These are phyloP conservation scores for Rostratula benghalensis DNA, from an alignment of 2,113 vertebrate genomes.

Conservation along the genomic window DNA sequence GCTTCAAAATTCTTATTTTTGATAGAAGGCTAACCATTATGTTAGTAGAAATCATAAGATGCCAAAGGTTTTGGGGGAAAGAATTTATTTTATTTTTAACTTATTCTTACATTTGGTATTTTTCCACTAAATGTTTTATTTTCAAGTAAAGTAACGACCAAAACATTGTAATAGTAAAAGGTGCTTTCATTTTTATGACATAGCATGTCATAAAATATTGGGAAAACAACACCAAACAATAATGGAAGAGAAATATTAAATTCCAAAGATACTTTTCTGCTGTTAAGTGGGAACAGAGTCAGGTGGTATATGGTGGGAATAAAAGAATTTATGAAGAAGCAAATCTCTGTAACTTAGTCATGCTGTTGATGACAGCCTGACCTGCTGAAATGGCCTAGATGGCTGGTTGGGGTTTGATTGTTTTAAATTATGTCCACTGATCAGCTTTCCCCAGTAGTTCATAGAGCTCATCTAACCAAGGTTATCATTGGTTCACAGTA, in stretches of 20 bases:
- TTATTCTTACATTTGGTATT: not conserved
- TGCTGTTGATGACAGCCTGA: not conserved
- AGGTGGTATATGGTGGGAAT: not conserved
- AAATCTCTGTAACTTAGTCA: not conserved
- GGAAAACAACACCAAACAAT: not conserved
- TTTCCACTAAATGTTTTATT: not conserved
- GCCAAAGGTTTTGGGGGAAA: not conserved
- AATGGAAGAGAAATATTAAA: not conserved
- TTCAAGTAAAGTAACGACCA: not conserved
- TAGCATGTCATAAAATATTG: not conserved
- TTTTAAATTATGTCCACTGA: not conserved
- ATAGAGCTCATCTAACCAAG: not conserved
- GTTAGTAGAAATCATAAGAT: not conserved
- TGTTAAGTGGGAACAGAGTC: not conserved
- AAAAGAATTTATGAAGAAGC: not conserved
- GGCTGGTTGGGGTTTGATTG: not conserved
- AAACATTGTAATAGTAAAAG: not conserved
- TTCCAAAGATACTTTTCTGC: not conserved
- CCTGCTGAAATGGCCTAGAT: not conserved
- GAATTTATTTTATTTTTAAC: not conserved
- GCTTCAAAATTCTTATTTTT: not conserved
- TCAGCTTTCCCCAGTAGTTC: not conserved
- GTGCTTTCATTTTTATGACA: not conserved
- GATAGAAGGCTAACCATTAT: not conserved
- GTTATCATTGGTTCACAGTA: not conserved